phyloP scores from a whole-genome alignment of 2,888 invertebrate genomes.

The Galeruca laticollis region DNA sequence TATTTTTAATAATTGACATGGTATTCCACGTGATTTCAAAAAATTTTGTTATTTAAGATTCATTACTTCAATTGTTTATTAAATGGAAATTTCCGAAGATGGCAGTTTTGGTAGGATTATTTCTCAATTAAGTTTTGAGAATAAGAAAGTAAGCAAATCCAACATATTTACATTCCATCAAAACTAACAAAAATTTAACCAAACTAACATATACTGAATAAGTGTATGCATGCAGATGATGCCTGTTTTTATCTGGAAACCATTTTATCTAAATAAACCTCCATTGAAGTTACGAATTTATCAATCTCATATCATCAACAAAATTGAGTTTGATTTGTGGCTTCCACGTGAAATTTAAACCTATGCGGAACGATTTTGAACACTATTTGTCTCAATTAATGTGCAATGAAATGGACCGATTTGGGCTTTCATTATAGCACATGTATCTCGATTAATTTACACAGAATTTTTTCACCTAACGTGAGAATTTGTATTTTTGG shows the following conservation, averaged over 20 bases:
- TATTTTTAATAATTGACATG: too few species aligned
- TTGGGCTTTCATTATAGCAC: background rate
- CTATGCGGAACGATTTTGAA: background rate
- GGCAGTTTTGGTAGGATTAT: too few species aligned
- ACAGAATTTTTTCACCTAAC: background rate
- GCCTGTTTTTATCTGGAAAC: background rate
- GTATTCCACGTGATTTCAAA: too few species aligned
- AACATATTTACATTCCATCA: too few species aligned
- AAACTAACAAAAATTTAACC: too few species aligned
- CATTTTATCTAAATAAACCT: background rate
- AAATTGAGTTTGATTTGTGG: background rate
- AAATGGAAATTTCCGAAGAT: too few species aligned
- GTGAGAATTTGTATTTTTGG: background rate
- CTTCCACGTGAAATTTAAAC: background rate
- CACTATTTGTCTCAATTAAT: background rate
- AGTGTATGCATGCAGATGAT: too few species aligned
- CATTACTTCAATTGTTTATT: too few species aligned
- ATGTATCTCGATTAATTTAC: background rate
- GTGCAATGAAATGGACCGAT: background rate
- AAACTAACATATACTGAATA: too few species aligned
- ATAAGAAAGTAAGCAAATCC: too few species aligned
- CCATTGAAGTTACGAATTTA: background rate
- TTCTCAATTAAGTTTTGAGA: too few species aligned
- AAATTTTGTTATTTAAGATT: too few species aligned
- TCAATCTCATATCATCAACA: background rate